These are phyloP conservation scores for Dinothrombium tinctorium DNA, from an alignment of 1,140 invertebrate genomes.

Conservation along the genomic window DNA sequence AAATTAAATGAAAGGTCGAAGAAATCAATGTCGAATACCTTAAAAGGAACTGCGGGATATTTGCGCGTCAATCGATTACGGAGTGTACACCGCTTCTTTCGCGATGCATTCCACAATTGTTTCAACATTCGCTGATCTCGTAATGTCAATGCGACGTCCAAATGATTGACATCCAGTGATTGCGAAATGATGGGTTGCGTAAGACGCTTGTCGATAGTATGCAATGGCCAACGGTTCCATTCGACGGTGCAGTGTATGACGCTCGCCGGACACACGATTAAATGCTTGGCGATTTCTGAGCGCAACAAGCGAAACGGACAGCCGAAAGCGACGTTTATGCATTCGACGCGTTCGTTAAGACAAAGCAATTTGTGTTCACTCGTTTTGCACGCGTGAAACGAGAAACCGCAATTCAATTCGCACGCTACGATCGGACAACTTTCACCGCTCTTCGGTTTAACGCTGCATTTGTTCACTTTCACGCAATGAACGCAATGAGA, in stretches of 20 bases:
- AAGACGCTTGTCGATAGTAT: constrained; percentile 15
- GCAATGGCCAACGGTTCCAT: constrained; percentile 27
- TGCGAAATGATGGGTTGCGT: constrained; percentile 12
- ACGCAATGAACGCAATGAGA: background rate
- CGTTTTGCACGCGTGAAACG: constrained; percentile 25
- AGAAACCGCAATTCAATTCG: constrained; percentile 21
- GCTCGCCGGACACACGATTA: constrained; percentile 26
- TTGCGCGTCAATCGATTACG: constrained; percentile 20
- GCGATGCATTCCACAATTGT: constrained; percentile 19
- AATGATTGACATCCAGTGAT: constrained; percentile 15
- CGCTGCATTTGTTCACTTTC: background rate
- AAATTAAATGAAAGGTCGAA: background rate
- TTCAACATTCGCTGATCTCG: constrained; percentile 26
- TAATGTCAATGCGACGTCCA: constrained; percentile 26
- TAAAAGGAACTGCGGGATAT: constrained; percentile 23
- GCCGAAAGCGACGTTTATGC: constrained; percentile 26
- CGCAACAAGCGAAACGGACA: constrained; percentile 23
- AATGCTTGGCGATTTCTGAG: constrained; percentile 20
- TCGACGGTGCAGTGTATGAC: constrained; percentile 26
- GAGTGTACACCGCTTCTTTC: constrained; percentile 17
- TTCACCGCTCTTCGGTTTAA: constrained; percentile 6
- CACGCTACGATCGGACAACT: constrained; percentile 23
- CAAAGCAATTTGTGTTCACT: constrained; percentile 24
- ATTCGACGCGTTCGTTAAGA: constrained; percentile 21
- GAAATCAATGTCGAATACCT: constrained; percentile 1